These are phyloP conservation scores for Lanius ludovicianus DNA, from an alignment of 2,113 vertebrate species.

Conservation along the genomic window DNA sequence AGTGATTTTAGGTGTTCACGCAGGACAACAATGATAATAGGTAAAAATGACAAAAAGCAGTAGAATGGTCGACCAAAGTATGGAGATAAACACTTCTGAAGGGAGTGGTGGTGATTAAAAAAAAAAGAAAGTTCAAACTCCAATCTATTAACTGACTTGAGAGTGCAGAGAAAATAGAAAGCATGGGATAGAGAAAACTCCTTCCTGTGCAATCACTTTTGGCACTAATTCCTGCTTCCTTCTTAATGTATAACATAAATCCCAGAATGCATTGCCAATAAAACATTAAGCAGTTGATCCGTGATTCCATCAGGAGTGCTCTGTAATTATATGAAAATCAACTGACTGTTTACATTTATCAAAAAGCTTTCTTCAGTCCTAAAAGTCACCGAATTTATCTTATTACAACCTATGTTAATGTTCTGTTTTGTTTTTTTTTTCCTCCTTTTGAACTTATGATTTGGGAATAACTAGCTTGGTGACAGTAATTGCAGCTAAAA, in stretches of 20 bases:
- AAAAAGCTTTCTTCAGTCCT: neutral
- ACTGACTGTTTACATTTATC: neutral
- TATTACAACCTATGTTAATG: neutral
- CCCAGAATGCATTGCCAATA: neutral
- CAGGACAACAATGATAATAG: neutral
- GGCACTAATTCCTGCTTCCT: neutral
- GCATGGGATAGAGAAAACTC: neutral
- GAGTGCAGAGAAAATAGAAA: neutral
- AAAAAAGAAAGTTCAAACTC: rapidly evolving
- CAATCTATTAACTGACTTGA: neutral
- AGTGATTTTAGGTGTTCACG: neutral
- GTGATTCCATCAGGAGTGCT: rapidly evolving
- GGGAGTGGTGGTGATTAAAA: neutral
- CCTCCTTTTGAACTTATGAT: neutral
- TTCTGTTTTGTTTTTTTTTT: neutral
- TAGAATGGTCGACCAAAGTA: neutral
- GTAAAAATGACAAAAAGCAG: neutral
- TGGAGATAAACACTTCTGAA: neutral
- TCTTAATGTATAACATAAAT: neutral
- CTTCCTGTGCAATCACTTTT: neutral
- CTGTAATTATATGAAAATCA: neutral
- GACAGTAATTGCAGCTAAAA: neutral
- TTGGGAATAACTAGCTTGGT: neutral
- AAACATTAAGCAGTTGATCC: neutral
- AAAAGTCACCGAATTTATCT: neutral